These are phyloP conservation scores for Ophion slaviceki DNA, from an alignment of 2,888 invertebrate genomes.

Conservation along the genomic window DNA sequence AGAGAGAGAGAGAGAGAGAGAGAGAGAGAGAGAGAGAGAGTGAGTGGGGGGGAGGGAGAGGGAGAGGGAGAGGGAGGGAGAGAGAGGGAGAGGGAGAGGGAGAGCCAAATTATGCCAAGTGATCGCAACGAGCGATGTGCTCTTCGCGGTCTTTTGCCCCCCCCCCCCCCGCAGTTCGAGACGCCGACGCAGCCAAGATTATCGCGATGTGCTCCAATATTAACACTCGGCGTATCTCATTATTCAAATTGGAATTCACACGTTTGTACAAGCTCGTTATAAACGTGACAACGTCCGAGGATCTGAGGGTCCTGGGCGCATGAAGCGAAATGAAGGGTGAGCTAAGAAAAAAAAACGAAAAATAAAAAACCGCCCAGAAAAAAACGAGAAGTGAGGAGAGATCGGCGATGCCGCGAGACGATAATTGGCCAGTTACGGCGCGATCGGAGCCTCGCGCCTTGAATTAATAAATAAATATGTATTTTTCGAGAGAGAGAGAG, in stretches of 20 bases:
- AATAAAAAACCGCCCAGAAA: neutral
- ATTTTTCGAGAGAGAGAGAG: neutral
- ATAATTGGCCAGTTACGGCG: slow-evolving; percentile 48
- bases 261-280: slow-evolving; percentile 66
- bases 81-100: neutral
- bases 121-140: slow-evolving; percentile 25
- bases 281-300: slow-evolving; percentile 40
- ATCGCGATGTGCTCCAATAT: slow-evolving; percentile 69
- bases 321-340: slow-evolving; percentile 6
- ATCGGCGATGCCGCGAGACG: slow-evolving; percentile 17
- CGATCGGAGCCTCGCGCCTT: slow-evolving; percentile 27
- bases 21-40: no score
- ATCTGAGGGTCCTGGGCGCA: slow-evolving; percentile 21
- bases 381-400: neutral
- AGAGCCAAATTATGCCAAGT: slow-evolving; percentile 50
- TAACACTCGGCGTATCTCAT: slow-evolving; percentile 71
- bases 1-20: no score
- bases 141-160: no score
- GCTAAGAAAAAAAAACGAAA: neutral
- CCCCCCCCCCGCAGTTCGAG: no score
- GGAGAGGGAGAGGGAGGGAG: neutral
- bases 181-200: slow-evolving; percentile 61
- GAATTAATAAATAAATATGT: slow-evolving; percentile 58
- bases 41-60: no score
- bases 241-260: slow-evolving; percentile 72